phyloP scores from a whole-genome alignment of 2,797 vertebrate genomes.

The Astyanax mexicanus region DNA sequence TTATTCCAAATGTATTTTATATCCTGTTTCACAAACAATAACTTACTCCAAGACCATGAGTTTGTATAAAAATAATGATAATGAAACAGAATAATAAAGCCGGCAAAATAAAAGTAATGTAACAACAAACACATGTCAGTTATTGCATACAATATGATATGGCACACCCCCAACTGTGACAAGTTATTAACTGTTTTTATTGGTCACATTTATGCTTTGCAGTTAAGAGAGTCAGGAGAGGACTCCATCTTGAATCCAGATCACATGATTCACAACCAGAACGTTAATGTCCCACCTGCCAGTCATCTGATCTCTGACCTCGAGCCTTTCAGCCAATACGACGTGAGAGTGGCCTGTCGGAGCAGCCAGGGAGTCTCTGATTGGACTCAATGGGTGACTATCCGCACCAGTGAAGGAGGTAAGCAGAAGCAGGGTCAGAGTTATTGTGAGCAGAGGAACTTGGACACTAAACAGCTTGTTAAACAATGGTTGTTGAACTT shows the following conservation, averaged over 20 bases:
- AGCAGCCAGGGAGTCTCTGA: conserved; percentile 84
- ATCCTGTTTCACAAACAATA: too few species aligned
- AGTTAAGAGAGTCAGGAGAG: conserved; percentile 76
- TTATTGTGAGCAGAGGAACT: too few species aligned
- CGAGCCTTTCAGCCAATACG: conserved; percentile 79
- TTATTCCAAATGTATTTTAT: too few species aligned
- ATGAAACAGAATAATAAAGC: too few species aligned
- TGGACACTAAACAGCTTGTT: not conserved
- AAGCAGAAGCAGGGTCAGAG: too few species aligned
- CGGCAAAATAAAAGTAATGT: too few species aligned
- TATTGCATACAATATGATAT: too few species aligned
- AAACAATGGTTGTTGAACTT: not conserved
- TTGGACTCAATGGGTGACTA: conserved; percentile 85
- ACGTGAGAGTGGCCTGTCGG: conserved; percentile 82
- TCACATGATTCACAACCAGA: conserved; percentile 76
- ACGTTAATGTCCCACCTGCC: conserved; percentile 77
- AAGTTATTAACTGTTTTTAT: not conserved
- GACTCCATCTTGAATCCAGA: conserved; percentile 57
- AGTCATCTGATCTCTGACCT: conserved; percentile 74
- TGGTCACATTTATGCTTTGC: not conserved
- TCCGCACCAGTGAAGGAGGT: conserved; percentile 88
- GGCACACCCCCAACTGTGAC: too few species aligned
- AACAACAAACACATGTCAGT: too few species aligned
- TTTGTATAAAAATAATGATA: too few species aligned
- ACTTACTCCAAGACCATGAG: too few species aligned